Evolutionary conservation across 2,888 invertebrate species (phyloP), one percentile per base, ranked within the genome.

Genomic region (Pammene fasciana): DNA sequence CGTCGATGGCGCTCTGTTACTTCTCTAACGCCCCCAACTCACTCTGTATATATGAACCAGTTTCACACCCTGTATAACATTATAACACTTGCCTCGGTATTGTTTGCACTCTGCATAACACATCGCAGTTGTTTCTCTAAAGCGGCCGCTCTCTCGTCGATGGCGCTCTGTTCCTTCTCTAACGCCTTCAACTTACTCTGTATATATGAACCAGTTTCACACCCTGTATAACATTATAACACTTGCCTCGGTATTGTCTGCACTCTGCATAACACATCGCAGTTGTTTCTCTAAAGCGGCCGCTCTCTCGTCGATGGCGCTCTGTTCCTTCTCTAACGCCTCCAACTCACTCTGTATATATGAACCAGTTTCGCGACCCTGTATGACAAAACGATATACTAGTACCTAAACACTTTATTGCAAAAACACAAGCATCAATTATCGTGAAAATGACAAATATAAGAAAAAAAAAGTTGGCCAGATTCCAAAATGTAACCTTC

Each of bases 291-390:
- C 99, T 45, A 99, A 93, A 74, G 95, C 94, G 68, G 97, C 97
- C 13, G 98, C 99, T 82, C 97, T 95, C 81, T 96, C 95, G 88
- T 99, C 99, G 77, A 99, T 97, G 82, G 97, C 96, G 75, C 95
- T 94, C 86, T 98, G 98, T 83, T 98, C 98, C 65, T 96, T 93
- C 87, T 99, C 99, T 71, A 99, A 87, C 54, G 97, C 97, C 80
- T 96, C 97, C 82, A 98, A 90, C 91, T 99, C 99, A 82, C 96
- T 96, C 84, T 97, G 96, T 75, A 99, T 97, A 89, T 98, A 98
- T n/a, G 95, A 95, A 48, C 95, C 94, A 76, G 95, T 94, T 90
- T 85, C n/a, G n/a, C n/a, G n/a, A n/a, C n/a, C n/a, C n/a, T n/a
- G n/a, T n/a, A n/a, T n/a, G n/a, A n/a, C n/a, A n/a, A n/a, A n/a